phyloP scores from a whole-genome alignment of 2,797 vertebrate genomes.

The Malurus leucopterus region DNA sequence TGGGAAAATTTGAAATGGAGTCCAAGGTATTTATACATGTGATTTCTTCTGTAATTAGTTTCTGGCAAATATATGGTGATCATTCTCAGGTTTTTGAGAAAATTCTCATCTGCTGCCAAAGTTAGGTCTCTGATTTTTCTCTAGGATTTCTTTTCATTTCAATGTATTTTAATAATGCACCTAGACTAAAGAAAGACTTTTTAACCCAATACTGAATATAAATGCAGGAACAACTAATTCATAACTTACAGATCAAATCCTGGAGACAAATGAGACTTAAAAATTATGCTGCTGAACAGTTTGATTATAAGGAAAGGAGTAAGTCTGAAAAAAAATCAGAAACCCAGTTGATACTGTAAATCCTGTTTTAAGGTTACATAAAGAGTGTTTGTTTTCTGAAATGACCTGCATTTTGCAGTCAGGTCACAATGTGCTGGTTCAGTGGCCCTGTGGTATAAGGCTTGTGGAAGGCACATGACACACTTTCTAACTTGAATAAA shows the following conservation, averaged over 20 bases:
- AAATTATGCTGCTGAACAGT: not conserved
- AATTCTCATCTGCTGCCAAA: not conserved
- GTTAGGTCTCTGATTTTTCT: not conserved
- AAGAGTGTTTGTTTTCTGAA: not conserved
- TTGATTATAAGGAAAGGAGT: not conserved
- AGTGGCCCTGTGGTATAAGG: not conserved
- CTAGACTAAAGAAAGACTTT: not conserved
- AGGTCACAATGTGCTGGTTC: not conserved
- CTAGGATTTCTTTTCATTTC: not conserved
- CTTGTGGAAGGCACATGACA: not conserved
- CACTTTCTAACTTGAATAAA: not conserved
- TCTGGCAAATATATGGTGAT: not conserved
- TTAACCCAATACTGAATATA: not conserved
- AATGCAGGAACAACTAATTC: not conserved
- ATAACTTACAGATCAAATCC: not conserved
- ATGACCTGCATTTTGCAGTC: not conserved
- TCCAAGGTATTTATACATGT: not conserved
- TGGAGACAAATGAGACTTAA: not conserved
- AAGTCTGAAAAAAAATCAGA: not conserved
- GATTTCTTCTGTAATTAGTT: not conserved
- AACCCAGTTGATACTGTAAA: rapidly evolving
- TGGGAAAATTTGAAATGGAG: not conserved
- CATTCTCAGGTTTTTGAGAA: not conserved
- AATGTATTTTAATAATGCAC: not conserved
- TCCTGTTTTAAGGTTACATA: not conserved